These are phyloP conservation scores for Troilus luridus DNA, from an alignment of 2,888 invertebrate species.

Conservation along the genomic window DNA sequence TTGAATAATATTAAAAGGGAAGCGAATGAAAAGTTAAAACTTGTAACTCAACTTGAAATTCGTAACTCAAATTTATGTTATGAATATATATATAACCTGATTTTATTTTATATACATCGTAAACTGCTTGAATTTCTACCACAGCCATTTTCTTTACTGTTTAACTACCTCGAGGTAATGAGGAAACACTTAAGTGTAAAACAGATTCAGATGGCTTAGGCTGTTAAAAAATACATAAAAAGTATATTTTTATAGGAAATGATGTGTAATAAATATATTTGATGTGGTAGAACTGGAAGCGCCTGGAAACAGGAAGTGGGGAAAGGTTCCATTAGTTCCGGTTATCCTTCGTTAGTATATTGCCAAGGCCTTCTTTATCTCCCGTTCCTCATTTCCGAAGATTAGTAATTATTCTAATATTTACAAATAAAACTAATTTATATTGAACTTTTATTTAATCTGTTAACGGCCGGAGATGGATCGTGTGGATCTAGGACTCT, in stretches of 20 bases:
- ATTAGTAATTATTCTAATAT: background rate
- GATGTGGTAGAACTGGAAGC: slow-evolving; percentile 13
- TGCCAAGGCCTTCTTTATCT: background rate
- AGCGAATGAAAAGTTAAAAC: no score
- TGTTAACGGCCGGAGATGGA: no score
- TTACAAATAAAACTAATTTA: no score
- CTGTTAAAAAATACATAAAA: background rate
- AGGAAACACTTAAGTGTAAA: background rate
- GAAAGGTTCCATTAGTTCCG: background rate
- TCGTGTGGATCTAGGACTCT: no score
- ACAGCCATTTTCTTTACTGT: background rate
- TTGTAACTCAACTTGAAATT: no score
- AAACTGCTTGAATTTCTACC: background rate
- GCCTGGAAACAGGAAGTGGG: background rate
- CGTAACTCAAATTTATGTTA: no score
- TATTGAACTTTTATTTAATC: no score
- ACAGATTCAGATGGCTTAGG: background rate
- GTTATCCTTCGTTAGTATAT: slow-evolving; percentile 32
- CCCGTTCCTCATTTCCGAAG: background rate
- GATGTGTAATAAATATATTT: background rate
- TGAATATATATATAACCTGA: no score
- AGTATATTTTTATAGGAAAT: background rate
- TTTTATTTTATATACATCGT: background rate
- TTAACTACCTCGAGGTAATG: background rate
- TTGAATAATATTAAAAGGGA: no score